Base-by-base conservation (phyloP, 2,888 invertebrate species). In the Sphecodes monilicornis region DNA sequence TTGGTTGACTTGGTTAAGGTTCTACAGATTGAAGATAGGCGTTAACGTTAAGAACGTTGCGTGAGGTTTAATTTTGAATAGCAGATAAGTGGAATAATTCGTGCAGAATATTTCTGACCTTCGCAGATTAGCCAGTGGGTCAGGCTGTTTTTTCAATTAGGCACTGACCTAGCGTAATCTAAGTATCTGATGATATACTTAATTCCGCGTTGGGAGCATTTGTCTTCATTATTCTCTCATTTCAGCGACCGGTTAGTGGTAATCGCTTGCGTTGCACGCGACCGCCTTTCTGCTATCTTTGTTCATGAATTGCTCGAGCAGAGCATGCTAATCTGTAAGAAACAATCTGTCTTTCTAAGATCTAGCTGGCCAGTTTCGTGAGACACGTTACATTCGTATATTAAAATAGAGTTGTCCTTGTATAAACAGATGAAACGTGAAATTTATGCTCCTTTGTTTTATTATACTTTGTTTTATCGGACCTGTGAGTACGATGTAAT, bases 171-270 rank as follows among this genome's bases (percentile, higher is more conserved):
- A 36, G 3, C 4, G 22, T 39, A 36, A 22, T 66, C 11, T 50
- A 22, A 22, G 36, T 36, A 4, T 10, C 36, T 11, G 36, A 39
- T 8, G 18, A 18, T 66, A 66, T n/a, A n/a, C 4, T 66, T 78
- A 73, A 85, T 82, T 82, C 71, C 60, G 41, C 39, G 13, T 22
- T 18, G 32, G 70, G 80, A 74, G 77, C 87, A 76, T 88, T 88
- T 78, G 76, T 86, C 86, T 86, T 88, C 86, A 77, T 88, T 86
- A 86, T 77, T 85, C 85, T 73, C 76, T 80, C 75, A 80, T 88
- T 85, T 82, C 60, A 46, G 57, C 76, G 26, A 26, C 68, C n/a
- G 10, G 22, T 66, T 26, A 10, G 32, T n/a, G 29, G 26, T 26
- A 39, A 32, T 60, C 57, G 50, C 60, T 80, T 69, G 76, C 69